Conservation (phyloP, 2,113 vertebrate genomes). For the Dicrurus megarhynchus region DNA sequence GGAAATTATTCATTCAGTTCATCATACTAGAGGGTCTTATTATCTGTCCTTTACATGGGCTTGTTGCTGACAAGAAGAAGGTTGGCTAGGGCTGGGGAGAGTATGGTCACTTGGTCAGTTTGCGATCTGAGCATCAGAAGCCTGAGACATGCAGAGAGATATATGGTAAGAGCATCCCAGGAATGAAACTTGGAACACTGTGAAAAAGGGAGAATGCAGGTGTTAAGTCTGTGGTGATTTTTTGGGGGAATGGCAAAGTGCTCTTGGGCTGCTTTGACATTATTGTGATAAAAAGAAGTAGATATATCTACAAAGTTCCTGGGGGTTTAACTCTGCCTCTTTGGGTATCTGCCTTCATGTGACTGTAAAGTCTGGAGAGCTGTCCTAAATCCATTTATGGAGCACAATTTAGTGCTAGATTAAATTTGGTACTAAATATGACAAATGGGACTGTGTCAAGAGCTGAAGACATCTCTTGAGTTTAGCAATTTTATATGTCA, state of each 20-base stretch:
- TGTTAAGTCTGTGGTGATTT: not conserved
- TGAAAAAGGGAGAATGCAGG: not conserved
- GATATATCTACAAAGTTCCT: not conserved
- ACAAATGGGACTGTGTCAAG: not conserved
- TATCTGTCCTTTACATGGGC: not conserved
- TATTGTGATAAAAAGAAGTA: not conserved
- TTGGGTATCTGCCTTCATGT: not conserved
- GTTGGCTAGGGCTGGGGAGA: not conserved
- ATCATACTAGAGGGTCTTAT: not conserved
- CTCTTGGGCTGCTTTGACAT: not conserved
- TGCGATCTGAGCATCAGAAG: not conserved
- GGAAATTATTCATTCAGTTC: not conserved
- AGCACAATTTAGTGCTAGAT: not conserved
- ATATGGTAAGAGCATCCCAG: not conserved
- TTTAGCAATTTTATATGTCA: not conserved
- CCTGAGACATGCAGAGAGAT: not conserved
- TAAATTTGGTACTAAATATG: not conserved
- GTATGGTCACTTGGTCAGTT: not conserved
- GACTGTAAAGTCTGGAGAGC: not conserved
- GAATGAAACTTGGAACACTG: not conserved
- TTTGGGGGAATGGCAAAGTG: not conserved
- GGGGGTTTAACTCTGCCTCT: not conserved
- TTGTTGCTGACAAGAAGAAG: not conserved
- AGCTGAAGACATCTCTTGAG: not conserved
- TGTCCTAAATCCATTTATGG: not conserved